phyloP scores from a whole-genome alignment of 2,797 vertebrate genomes.

The Gila robusta region DNA sequence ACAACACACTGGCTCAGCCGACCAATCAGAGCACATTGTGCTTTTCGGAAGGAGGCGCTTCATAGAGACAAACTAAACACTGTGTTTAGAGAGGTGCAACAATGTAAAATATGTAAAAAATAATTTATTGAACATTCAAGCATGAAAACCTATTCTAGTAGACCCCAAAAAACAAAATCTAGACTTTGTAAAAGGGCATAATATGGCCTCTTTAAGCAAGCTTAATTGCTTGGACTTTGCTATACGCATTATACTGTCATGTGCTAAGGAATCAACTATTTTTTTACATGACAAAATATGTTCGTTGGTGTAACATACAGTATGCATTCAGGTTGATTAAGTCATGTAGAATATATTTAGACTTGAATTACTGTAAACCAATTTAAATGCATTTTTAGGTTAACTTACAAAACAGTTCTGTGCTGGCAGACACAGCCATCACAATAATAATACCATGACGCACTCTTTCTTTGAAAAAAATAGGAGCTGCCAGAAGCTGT shows the following conservation, averaged over 20 bases:
- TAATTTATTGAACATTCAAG: not conserved
- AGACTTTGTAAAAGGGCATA: not conserved
- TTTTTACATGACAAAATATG: not conserved
- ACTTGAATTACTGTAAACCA: not conserved
- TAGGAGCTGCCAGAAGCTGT: constrained; percentile 6
- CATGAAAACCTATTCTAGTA: not conserved
- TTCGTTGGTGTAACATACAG: not conserved
- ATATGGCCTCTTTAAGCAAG: not conserved
- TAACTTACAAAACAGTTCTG: constrained; percentile 20
- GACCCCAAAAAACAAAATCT: not conserved
- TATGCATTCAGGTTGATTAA: not conserved
- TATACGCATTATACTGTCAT: not conserved
- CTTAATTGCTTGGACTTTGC: not conserved
- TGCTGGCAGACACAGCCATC: constrained; percentile 8
- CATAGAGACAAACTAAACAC: not conserved
- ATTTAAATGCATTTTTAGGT: not conserved
- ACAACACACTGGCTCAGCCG: not conserved
- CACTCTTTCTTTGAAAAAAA: not conserved
- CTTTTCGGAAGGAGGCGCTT: not conserved
- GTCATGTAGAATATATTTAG: not conserved
- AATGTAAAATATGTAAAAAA: not conserved
- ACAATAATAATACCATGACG: not conserved
- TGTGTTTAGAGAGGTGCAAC: not conserved
- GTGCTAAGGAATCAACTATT: not conserved
- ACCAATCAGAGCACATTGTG: not conserved